Conservation (phyloP, 2,888 invertebrate genomes). For the Diaprepes abbreviatus region DNA sequence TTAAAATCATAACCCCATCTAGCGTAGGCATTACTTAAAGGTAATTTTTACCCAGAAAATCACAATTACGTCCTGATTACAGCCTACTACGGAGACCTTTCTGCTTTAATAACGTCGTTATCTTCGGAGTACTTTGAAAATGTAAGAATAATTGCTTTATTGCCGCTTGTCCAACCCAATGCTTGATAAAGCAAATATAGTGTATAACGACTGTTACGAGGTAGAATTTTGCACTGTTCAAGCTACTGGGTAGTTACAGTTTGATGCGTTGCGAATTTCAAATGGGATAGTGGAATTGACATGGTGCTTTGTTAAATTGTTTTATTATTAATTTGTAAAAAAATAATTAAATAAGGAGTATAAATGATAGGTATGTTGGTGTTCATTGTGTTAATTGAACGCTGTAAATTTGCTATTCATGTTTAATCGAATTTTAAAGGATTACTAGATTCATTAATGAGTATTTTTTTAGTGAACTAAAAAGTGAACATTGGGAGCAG, state of each 20-base stretch:
- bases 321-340: too few species aligned
- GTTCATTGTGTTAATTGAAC: too few species aligned
- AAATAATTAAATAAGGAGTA: too few species aligned
- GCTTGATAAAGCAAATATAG: slow-evolving; percentile 20
- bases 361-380: too few species aligned
- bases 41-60: slow-evolving; percentile 44
- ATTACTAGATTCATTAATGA: too few species aligned
- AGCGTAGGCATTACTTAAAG: slow-evolving; percentile 35
- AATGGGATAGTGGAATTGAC: neutral
- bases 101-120: slow-evolving; percentile 41
- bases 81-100: slow-evolving; percentile 36
- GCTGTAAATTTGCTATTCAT: too few species aligned
- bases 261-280: neutral
- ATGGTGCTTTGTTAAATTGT: neutral
- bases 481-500: too few species aligned
- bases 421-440: too few species aligned
- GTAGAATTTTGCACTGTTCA: slow-evolving; percentile 18
- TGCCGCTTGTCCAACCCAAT: slow-evolving; percentile 30
- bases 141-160: slow-evolving; percentile 41
- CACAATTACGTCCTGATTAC: slow-evolving; percentile 42
- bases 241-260: slow-evolving; percentile 3
- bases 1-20: slow-evolving; percentile 16
- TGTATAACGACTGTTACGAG: slow-evolving; percentile 17
- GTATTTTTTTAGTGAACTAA: too few species aligned
- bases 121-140: slow-evolving; percentile 36